A percentile compares a stretch with the other conserved stretches of the same genome.
Conservation (phyloP, 2,113 vertebrate species). For the Cyanocitta stelleri region DNA sequence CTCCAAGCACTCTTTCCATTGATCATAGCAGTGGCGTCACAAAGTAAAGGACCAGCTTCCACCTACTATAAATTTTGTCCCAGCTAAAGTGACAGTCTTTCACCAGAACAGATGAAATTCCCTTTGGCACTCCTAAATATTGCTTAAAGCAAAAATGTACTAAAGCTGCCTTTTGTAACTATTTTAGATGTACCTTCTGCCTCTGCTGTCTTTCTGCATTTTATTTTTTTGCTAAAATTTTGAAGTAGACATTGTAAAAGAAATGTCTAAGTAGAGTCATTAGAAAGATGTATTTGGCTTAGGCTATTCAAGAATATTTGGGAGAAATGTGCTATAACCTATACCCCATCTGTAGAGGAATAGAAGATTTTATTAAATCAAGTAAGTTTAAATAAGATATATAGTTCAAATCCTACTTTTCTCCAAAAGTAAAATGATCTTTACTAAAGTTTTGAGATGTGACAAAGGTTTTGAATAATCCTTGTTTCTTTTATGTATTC, state of each 20-base stretch:
- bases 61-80: not conserved
- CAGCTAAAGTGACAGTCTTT: not conserved
- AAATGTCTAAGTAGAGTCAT: not conserved
- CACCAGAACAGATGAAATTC: not conserved
- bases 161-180: not conserved
- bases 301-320: not conserved
- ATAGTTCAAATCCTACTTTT: not conserved
- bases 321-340: not conserved
- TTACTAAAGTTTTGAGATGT: not conserved
- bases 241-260: not conserved
- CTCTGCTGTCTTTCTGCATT: slow-evolving; percentile 53
- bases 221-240: not conserved
- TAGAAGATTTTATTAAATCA: not conserved
- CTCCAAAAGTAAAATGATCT: not conserved
- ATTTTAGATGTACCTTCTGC: slow-evolving; percentile 36
- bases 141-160: not conserved
- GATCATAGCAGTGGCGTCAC: slow-evolving; percentile 74
- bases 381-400: not conserved
- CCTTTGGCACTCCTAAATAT: not conserved
- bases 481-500: not conserved
- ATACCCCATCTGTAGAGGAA: not conserved
- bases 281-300: not conserved
- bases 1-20: slow-evolving; percentile 65
- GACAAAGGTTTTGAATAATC: not conserved
- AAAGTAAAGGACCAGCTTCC: slow-evolving; percentile 18